phyloP scores from a whole-genome alignment of 1,140 invertebrate species.

The Ips typographus region DNA sequence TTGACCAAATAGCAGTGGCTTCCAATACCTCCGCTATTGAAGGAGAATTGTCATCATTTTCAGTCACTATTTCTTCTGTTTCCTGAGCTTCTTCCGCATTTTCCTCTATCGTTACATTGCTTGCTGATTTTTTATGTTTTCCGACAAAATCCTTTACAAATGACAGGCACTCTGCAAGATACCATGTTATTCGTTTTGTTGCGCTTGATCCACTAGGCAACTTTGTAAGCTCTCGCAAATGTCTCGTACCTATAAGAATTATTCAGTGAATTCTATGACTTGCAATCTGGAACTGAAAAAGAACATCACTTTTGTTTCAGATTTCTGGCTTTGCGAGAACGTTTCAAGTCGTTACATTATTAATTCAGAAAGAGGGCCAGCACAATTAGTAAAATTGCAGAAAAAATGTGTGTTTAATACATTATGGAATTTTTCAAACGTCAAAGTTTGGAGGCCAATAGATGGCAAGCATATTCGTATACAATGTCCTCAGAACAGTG shows the following conservation, averaged over 20 bases:
- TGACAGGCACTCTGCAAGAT: constrained; percentile 2
- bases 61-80: constrained; percentile 4
- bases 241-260: constrained; percentile 1
- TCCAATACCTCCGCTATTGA: no score
- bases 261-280: not conserved
- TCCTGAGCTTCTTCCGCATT: constrained; percentile 3
- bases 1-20: no score
- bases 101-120: constrained; percentile 2
- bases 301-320: not conserved
- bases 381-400: constrained; percentile 7
- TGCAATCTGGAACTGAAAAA: constrained; percentile 11
- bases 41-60: not conserved
- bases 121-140: constrained; percentile 1
- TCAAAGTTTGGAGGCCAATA: no score
- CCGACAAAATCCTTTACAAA: constrained; percentile 6
- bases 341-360: constrained; percentile 1
- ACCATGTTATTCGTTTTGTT: constrained; percentile 4
- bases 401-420: not conserved
- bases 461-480: no score
- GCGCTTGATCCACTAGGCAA: not conserved
- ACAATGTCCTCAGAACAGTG: no score
- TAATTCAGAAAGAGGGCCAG: not conserved
- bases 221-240: constrained; percentile 2
- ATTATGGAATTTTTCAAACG: no score
- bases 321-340: constrained; percentile 11